These are phyloP conservation scores for Protaetia brevitarsis DNA, from an alignment of 1,140 invertebrate genomes.

Conservation along the genomic window DNA sequence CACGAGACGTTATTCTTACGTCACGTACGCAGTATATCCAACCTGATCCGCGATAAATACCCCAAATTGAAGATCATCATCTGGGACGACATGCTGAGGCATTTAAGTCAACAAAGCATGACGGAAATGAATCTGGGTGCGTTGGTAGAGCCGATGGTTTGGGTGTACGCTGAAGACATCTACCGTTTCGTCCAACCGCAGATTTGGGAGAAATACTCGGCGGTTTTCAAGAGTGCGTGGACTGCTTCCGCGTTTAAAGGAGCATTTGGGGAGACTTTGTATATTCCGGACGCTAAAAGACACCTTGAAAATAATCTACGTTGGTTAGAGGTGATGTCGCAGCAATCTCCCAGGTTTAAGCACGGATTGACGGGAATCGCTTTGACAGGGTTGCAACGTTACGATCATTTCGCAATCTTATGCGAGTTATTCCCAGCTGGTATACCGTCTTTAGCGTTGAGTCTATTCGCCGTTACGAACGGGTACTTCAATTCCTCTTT, in stretches of 20 bases:
- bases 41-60: slow-evolving; percentile 61
- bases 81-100: slow-evolving; percentile 94
- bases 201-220: slow-evolving; percentile 79
- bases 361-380: slow-evolving; percentile 64
- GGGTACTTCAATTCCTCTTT: slow-evolving; percentile 62
- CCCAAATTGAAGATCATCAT: slow-evolving; percentile 67
- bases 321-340: slow-evolving; percentile 66
- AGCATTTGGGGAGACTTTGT: slow-evolving; percentile 75
- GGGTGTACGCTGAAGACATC: slow-evolving; percentile 69
- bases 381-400: slow-evolving; percentile 79
- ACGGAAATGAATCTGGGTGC: slow-evolving; percentile 67
- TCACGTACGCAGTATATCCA: slow-evolving; percentile 64
- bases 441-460: slow-evolving; percentile 68
- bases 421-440: slow-evolving; percentile 87
- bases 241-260: slow-evolving; percentile 90
- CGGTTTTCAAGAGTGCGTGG: slow-evolving; percentile 87
- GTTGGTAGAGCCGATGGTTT: slow-evolving; percentile 84
- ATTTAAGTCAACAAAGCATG: slow-evolving; percentile 64
- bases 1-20: slow-evolving; percentile 65
- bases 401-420: slow-evolving; percentile 89
- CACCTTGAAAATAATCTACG: slow-evolving; percentile 70
- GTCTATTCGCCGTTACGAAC: slow-evolving; percentile 57
- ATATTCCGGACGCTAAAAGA: slow-evolving; percentile 63
- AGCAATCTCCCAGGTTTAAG: slow-evolving; percentile 51
- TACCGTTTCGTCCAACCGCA: slow-evolving; percentile 45